These are phyloP conservation scores for Orthonychiurus folsomi DNA, from an alignment of 2,888 invertebrate genomes.

Conservation along the genomic window DNA sequence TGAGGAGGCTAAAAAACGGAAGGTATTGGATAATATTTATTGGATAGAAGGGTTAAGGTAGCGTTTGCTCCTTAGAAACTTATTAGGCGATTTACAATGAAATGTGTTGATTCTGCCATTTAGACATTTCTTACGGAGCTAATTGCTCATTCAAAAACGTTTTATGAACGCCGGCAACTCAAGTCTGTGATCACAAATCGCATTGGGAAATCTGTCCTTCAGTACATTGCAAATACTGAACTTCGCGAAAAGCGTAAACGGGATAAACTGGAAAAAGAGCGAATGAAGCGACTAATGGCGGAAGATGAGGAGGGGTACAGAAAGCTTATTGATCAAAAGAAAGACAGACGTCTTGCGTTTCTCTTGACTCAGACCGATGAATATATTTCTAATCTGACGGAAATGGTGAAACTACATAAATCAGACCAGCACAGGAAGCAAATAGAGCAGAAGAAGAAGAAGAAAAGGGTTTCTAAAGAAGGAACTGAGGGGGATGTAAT, in stretches of 20 bases:
- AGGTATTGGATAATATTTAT: too few relatives aligned
- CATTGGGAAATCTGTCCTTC: conserved; percentile 92
- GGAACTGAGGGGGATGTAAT: conserved; percentile 50
- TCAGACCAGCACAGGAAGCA: conserved; percentile 83
- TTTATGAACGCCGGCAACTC: conserved; percentile 92
- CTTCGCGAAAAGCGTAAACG: conserved; percentile 99
- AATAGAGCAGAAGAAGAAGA: conserved; percentile 66
- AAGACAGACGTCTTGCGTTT: conserved; percentile 97
- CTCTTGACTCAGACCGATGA: conserved; percentile 96
- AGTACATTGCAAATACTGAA: conserved; percentile 96
- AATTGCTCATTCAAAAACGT: too few relatives aligned
- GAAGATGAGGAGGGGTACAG: conserved; percentile 99
- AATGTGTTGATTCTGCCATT: too few relatives aligned
- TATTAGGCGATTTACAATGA: too few relatives aligned
- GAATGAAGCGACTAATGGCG: conserved; percentile 97
- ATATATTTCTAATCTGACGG: conserved; percentile 91
- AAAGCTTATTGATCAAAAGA: conserved; percentile 99
- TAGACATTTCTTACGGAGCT: too few relatives aligned
- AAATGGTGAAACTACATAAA: conserved; percentile 94
- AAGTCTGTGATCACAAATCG: conserved; percentile 74
- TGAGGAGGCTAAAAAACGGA: too few relatives aligned
- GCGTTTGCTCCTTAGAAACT: too few relatives aligned
- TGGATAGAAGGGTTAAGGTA: too few relatives aligned
- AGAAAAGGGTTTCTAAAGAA: conserved; percentile 58
- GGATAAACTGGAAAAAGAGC: conserved; percentile 95